phyloP scores from a whole-genome alignment of 2,113 vertebrate genomes.

The Axis porcinus region DNA sequence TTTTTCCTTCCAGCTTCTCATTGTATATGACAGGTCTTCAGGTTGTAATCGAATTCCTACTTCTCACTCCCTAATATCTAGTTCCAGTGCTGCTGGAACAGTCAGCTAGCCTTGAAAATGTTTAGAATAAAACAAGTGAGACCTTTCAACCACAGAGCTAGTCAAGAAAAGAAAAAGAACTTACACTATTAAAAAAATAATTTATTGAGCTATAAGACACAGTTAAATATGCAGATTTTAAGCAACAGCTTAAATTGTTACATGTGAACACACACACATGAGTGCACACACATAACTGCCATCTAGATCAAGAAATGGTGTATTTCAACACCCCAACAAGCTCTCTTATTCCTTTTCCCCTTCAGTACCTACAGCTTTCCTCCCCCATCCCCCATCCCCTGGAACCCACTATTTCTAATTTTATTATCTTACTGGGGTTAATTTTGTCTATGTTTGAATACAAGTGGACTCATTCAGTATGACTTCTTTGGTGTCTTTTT shows the following conservation, averaged over 20 bases:
- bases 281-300: neutral
- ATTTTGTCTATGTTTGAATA: neutral
- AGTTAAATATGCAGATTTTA: neutral
- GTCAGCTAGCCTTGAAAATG: neutral
- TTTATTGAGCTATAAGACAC: neutral
- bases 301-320: neutral
- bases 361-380: neutral
- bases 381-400: neutral
- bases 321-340: accelerated
- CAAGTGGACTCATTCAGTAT: neutral
- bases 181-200: neutral
- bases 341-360: too few species aligned
- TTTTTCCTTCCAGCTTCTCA: neutral
- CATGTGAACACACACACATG: too few species aligned
- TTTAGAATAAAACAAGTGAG: neutral
- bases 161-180: neutral
- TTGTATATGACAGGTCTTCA: neutral
- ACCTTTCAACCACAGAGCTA: neutral
- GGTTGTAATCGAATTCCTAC: neutral
- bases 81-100: neutral
- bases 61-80: neutral
- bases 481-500: neutral
- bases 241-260: neutral
- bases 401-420: neutral
- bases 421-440: neutral